phyloP scores from a whole-genome alignment of 2,113 vertebrate genomes.

The Lycaon pictus region DNA sequence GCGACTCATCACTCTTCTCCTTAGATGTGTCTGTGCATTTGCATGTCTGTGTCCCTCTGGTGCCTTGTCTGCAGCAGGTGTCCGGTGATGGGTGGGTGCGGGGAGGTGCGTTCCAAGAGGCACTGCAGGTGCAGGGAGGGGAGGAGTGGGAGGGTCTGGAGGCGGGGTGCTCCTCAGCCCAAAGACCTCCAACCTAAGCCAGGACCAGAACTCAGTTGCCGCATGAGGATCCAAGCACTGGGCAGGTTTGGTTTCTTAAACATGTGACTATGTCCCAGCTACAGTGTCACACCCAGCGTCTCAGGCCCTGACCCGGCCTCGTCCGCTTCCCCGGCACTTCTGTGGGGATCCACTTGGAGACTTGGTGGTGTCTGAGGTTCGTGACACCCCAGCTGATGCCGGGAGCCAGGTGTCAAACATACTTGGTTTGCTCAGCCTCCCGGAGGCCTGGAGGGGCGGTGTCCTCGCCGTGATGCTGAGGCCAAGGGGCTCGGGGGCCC shows the following conservation, averaged over 20 bases:
- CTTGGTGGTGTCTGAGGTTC: neutral
- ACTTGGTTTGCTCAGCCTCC: neutral
- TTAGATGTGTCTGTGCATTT: neutral
- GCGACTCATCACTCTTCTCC: neutral
- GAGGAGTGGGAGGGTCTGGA: neutral
- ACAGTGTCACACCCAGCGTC: neutral
- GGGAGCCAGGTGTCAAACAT: neutral
- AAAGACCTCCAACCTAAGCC: neutral
- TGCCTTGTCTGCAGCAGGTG: neutral
- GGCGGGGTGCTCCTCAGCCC: neutral
- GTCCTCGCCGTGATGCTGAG: fast-evolving
- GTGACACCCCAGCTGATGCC: neutral
- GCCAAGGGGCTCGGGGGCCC: neutral
- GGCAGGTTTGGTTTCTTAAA: fast-evolving
- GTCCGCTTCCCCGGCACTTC: neutral
- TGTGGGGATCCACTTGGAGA: neutral
- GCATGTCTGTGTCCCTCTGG: neutral
- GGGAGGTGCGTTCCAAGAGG: no score
- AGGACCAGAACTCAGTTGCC: neutral
- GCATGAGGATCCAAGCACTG: fast-evolving
- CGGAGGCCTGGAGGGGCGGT: neutral
- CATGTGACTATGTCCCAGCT: neutral
- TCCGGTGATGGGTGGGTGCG: fast-evolving
- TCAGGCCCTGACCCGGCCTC: neutral
- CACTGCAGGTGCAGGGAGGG: neutral